Conservation (phyloP, 2,888 invertebrate genomes). For the Andrena camellia region DNA sequence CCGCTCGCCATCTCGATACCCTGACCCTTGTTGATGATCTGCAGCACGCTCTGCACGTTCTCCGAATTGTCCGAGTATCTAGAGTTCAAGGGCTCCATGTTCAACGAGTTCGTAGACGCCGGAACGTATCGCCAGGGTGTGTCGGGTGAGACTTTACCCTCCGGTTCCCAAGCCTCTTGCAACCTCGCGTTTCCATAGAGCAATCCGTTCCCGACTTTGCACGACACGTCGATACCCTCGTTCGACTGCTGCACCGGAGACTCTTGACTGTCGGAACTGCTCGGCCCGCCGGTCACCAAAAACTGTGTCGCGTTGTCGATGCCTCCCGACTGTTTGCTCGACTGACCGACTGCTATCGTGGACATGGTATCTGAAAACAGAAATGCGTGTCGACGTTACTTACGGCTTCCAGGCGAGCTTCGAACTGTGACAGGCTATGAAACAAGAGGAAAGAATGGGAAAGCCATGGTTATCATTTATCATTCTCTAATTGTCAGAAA, state of each 20-base stretch:
- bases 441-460: too few species aligned
- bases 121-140: slow-evolving; percentile 84
- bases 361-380: slow-evolving; percentile 71
- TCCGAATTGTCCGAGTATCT: slow-evolving; percentile 76
- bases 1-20: slow-evolving; percentile 81
- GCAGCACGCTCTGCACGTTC: slow-evolving; percentile 80
- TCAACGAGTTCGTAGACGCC: slow-evolving; percentile 77
- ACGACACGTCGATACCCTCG: slow-evolving; percentile 74
- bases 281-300: slow-evolving; percentile 74
- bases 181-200: slow-evolving; percentile 82
- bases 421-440: too few species aligned
- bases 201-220: slow-evolving; percentile 82
- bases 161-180: slow-evolving; percentile 84
- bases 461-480: too few species aligned
- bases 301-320: slow-evolving; percentile 76
- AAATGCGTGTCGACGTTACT: neutral
- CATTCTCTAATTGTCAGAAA: too few species aligned
- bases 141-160: slow-evolving; percentile 82
- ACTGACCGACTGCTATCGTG: slow-evolving; percentile 53
- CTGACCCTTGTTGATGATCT: slow-evolving; percentile 82
- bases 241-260: slow-evolving; percentile 72
- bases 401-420: neutral
- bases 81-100: slow-evolving; percentile 78
- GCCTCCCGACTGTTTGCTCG: slow-evolving; percentile 63
- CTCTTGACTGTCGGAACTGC: slow-evolving; percentile 77